Conservation (phyloP, 2,888 invertebrate genomes). For the Ceraclea dissimilis region DNA sequence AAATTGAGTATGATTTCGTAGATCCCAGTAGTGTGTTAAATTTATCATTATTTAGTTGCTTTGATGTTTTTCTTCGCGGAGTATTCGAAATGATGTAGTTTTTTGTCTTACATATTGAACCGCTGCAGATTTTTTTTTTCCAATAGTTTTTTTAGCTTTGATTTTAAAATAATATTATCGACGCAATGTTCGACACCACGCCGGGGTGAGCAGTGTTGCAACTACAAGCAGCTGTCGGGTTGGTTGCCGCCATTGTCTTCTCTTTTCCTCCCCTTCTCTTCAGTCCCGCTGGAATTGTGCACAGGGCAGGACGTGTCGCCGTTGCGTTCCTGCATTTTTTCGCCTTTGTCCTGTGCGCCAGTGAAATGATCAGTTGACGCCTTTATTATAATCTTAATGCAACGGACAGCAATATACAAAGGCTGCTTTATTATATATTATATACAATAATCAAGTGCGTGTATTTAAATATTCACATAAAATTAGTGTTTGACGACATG, state of each 20-base stretch:
- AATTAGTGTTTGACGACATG: neutral
- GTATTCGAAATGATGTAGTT: neutral
- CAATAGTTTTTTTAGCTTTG: no score
- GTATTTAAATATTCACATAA: neutral
- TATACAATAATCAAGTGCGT: neutral
- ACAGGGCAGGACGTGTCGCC: constrained; percentile 28
- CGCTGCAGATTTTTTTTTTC: no score
- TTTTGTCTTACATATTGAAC: no score
- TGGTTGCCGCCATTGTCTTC: constrained; percentile 18
- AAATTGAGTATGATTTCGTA: no score
- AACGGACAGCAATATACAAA: constrained; percentile 9
- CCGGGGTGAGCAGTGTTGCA: constrained; percentile 12
- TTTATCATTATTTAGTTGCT: no score
- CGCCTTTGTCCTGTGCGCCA: constrained; percentile 41
- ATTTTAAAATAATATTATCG: no score
- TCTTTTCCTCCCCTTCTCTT: constrained; percentile 31
- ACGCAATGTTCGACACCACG: constrained; percentile 25
- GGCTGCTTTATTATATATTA: constrained; percentile 5
- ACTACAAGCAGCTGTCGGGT: constrained; percentile 20
- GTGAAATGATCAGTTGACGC: constrained; percentile 20
- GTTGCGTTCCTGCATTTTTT: constrained; percentile 33
- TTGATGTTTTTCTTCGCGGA: no score
- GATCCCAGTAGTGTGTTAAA: no score
- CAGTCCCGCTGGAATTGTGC: constrained; percentile 46
- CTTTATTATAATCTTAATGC: constrained; percentile 5